Percentiles rank a stretch among this genome's conserved stretches.
Evolutionary conservation across 2,113 vertebrate genomes (phyloP).

Genomic region (Oxyruncus cristatus): DNA sequence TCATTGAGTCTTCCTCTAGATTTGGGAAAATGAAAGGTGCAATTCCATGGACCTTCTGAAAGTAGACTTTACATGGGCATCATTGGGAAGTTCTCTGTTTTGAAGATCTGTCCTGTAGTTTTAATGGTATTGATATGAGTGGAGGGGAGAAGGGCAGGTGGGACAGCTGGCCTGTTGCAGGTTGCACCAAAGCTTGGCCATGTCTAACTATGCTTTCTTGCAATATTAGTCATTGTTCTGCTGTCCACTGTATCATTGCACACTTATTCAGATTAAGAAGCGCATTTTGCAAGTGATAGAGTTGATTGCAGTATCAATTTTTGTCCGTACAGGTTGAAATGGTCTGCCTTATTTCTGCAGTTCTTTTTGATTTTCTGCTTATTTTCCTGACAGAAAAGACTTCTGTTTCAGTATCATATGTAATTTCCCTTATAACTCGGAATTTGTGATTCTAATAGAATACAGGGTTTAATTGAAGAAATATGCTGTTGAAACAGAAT

Average conservation of each 20-base stretch:
- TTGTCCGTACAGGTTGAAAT: background rate
- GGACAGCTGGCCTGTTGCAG: background rate
- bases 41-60: background rate
- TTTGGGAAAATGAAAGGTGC: background rate
- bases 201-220: background rate
- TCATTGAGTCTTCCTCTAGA: background rate
- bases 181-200: background rate
- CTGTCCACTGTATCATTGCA: background rate
- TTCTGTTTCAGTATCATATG: background rate
- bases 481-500: background rate
- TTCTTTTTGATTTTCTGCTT: background rate
- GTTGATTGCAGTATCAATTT: background rate
- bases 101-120: background rate
- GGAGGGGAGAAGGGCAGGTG: background rate
- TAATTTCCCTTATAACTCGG: background rate
- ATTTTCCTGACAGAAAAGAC: background rate
- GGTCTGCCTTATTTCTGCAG: background rate
- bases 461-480: background rate
- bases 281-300: background rate
- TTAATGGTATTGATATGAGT: background rate
- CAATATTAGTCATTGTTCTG: background rate
- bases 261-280: background rate
- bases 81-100: background rate
- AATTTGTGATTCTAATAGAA: background rate
- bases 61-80: background rate